Percentiles rank a stretch among this genome's conserved stretches.
Evolutionary conservation across 2,113 vertebrate genomes (phyloP).

Genomic region (Sminthopsis crassicaudata): DNA sequence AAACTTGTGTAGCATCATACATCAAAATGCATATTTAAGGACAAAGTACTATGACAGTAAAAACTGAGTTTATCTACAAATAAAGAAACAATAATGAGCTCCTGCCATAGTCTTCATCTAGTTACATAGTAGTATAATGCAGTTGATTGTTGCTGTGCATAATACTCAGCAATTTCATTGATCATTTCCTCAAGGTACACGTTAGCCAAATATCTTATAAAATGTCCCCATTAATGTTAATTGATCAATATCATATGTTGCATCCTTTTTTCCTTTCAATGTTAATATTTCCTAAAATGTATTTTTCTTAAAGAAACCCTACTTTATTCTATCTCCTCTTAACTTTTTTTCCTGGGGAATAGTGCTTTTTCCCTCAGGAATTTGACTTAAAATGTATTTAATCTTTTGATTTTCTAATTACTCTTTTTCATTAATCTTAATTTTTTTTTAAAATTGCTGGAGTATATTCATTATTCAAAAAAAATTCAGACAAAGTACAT

Average conservation of each 20-base stretch:
- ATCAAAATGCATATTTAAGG: slow-evolving; percentile 69
- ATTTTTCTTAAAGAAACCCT: not conserved
- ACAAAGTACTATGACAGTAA: slow-evolving; percentile 42
- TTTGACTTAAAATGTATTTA: not conserved
- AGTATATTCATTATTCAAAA: not conserved
- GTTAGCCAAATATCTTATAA: slow-evolving; percentile 43
- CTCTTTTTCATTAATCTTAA: not conserved
- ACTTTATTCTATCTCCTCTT: slow-evolving; percentile 15
- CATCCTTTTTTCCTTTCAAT: slow-evolving; percentile 31
- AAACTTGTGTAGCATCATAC: slow-evolving; percentile 38
- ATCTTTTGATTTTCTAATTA: not conserved
- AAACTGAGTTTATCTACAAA: slow-evolving; percentile 51
- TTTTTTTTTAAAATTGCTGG: not conserved
- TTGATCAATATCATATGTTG: slow-evolving; percentile 47
- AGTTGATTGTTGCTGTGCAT: slow-evolving; percentile 55
- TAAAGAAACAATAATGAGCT: slow-evolving; percentile 29
- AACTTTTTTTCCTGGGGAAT: not conserved
- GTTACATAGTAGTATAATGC: slow-evolving; percentile 59
- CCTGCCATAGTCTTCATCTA: slow-evolving; percentile 25
- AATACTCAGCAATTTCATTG: slow-evolving; percentile 54
- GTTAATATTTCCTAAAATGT: slow-evolving; percentile 39
- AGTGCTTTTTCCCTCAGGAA: not conserved
- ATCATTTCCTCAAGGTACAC: slow-evolving; percentile 58
- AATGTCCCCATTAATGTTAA: slow-evolving; percentile 60
- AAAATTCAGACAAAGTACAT: not conserved